Base-by-base conservation (phyloP, 2,113 vertebrate genomes). In the Gavia stellata region DNA sequence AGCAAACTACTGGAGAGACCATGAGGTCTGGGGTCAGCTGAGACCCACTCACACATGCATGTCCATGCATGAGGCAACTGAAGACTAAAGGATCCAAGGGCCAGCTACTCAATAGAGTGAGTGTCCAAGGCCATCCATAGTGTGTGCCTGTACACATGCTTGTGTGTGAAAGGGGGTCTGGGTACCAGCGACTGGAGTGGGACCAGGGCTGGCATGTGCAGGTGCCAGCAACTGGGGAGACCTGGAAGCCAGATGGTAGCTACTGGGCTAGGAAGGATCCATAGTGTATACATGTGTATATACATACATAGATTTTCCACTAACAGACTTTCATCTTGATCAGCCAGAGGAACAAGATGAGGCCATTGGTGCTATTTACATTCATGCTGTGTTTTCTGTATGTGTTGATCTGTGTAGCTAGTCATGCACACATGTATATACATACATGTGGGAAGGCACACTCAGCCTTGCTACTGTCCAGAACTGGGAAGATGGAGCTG, bases 361-460 rank as follows among this genome's bases (percentile, higher is more conserved):
- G 33, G 23, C 17, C 36, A 56, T 10, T 56, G 36, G 9, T 50
- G 14, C 55, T 52, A 16, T 38, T 67, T 33, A 52, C 21, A 26
- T 38, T 44, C 6, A 3, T 31, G 20, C 63, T 50, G 17, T 28
- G 23, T 50, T 78, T 52, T 56, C 56, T 52, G 6, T 33, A 12
- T 36, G n/a, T 38, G 11, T 56, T 81, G 55, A 70, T 25, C 63
- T n/a, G 17, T 58, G 33, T 21, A 25, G 42, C 19, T 13, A 45
- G 52, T 29, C 38, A 45, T 3, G 5, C 14, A 29, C 34, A 20
- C 11, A 25, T 20, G 29, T 45, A 50, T 25, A 78, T 36, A 36
- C 4, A 2, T 16, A 45, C 9, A 31, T 4, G 1, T 9, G 10
- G 38, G 56, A 71, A 59, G 25, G 9, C 28, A 65, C 6, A 2